These are phyloP conservation scores for Eupeodes luniger DNA, from an alignment of 2,888 invertebrate genomes.

Conservation along the genomic window DNA sequence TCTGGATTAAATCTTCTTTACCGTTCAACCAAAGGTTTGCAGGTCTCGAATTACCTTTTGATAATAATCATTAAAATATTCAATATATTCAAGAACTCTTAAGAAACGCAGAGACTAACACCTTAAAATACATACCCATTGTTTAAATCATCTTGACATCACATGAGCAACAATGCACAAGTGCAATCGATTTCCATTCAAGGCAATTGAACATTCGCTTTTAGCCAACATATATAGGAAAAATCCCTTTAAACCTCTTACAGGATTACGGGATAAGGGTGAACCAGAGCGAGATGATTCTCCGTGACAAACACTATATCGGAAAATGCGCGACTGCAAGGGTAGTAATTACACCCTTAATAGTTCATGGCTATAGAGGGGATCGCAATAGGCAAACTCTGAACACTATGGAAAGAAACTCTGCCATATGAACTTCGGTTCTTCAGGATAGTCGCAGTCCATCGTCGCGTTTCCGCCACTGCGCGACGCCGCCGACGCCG, in stretches of 20 bases:
- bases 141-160: constrained; percentile 48
- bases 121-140: background rate
- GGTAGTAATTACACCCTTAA: constrained; percentile 70
- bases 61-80: background rate
- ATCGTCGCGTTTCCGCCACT: background rate
- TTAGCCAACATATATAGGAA: constrained; percentile 21
- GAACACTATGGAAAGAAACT: constrained; percentile 43
- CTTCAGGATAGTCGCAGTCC: constrained; percentile 31
- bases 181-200: constrained; percentile 68
- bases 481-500: too few species aligned
- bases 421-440: constrained; percentile 68
- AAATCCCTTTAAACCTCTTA: constrained; percentile 59
- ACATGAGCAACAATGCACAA: constrained; percentile 66
- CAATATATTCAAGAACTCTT: constrained; percentile 34
- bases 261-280: constrained; percentile 70
- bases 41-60: background rate
- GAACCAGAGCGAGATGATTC: constrained; percentile 45
- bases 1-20: too few species aligned
- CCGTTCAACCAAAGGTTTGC: background rate
- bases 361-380: constrained; percentile 61
- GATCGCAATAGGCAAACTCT: constrained; percentile 2
- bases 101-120: constrained; percentile 18
- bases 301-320: constrained; percentile 34
- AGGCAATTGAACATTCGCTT: constrained; percentile 60
- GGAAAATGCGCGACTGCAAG: constrained; percentile 46